A percentile compares a stretch with the other conserved stretches of the same genome.
phyloP scores from a whole-genome alignment of 2,888 invertebrate species.

The Megastigmus dorsalis region DNA sequence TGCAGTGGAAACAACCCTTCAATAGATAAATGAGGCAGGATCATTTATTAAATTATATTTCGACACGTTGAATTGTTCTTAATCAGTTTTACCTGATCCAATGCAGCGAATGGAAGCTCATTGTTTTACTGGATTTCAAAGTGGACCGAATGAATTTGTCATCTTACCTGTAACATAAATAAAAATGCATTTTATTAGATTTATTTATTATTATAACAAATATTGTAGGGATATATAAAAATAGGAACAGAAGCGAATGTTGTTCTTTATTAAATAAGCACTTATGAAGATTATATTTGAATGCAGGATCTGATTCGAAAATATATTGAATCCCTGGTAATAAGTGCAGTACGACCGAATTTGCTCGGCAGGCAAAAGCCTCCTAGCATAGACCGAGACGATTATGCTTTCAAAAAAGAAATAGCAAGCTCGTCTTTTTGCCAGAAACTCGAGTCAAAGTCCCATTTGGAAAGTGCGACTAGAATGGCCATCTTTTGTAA shows the following conservation, averaged over 20 bases:
- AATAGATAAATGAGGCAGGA: neutral
- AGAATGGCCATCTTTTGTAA: slow-evolving; percentile 9
- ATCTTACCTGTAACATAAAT: slow-evolving; percentile 33
- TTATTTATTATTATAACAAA: too few relatives aligned
- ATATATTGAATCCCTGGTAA: neutral
- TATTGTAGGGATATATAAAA: neutral
- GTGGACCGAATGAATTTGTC: neutral
- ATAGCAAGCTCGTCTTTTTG: slow-evolving; percentile 5
- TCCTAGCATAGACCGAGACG: neutral
- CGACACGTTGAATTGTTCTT: too few relatives aligned
- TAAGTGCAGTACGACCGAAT: neutral
- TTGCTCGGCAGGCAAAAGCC: slow-evolving; percentile 5
- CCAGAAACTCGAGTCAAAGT: slow-evolving; percentile 33
- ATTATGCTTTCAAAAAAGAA: neutral
- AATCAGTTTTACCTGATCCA: slow-evolving; percentile 12
- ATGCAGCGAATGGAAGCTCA: neutral
- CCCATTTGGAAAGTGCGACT: slow-evolving; percentile 9
- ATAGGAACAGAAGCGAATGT: too few relatives aligned
- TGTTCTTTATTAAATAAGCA: neutral
- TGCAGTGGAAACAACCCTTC: too few relatives aligned
- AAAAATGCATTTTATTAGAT: too few relatives aligned
- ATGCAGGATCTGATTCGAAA: too few relatives aligned
- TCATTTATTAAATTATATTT: neutral
- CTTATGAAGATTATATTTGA: neutral
- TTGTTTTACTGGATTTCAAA: neutral